Conservation (phyloP, 2,113 vertebrate genomes). For the Nematolebias whitei region DNA sequence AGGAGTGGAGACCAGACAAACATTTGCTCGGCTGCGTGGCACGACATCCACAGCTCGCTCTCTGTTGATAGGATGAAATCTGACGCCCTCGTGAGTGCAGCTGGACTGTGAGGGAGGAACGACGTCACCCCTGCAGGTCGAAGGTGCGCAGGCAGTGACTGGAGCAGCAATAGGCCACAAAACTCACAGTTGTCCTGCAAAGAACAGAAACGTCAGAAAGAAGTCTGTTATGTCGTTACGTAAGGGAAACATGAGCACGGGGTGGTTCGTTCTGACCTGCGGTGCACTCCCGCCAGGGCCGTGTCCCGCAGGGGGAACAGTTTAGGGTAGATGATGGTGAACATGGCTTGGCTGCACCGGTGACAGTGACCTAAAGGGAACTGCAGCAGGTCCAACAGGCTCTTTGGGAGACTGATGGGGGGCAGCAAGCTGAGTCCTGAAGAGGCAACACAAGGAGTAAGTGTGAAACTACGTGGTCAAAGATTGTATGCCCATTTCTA, state of each 20-base stretch:
- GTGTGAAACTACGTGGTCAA: accelerated
- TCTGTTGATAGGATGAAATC: neutral
- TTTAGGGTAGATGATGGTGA: conserved; percentile 96
- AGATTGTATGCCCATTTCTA: too few relatives aligned
- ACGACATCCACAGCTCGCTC: neutral
- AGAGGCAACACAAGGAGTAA: conserved; percentile 22
- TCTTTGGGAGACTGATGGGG: conserved; percentile 88
- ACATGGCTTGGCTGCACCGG: conserved; percentile 96
- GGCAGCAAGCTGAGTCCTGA: conserved; percentile 85
- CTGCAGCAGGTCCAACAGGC: conserved; percentile 87
- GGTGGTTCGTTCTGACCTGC: conserved; percentile 81
- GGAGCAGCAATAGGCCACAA: conserved; percentile 98
- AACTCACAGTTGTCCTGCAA: conserved; percentile 89
- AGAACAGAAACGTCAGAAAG: neutral
- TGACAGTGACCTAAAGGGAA: conserved; percentile 96
- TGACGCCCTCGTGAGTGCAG: neutral
- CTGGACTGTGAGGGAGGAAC: neutral
- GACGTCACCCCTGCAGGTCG: conserved; percentile 89
- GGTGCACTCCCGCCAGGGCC: conserved; percentile 91
- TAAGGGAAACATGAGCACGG: accelerated
- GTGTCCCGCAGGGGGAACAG: conserved; percentile 93
- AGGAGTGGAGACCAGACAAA: conserved; percentile 1
- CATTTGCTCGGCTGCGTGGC: conserved; percentile 1
- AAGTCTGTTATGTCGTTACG: neutral
- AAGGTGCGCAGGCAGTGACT: conserved; percentile 91